Evolutionary conservation across 2,888 invertebrate genomes (phyloP), one percentile per base, ranked within the genome.

Genomic region (Dryobotodes eremita): DNA sequence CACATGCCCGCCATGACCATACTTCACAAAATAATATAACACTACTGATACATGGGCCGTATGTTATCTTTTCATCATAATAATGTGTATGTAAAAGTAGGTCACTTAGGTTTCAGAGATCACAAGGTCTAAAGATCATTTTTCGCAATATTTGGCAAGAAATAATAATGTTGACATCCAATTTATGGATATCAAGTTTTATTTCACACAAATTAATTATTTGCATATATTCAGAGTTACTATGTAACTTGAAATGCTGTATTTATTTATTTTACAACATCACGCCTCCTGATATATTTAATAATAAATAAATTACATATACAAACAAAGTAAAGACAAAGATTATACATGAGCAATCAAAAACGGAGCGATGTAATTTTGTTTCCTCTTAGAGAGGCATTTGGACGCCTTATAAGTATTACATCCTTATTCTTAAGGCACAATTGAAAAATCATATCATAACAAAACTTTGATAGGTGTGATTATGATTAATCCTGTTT

Each of bases 351-450:
- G 46, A 80, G 70, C 48, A 76, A 81, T 76, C 68, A 79, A 75
- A 78, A 77, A 74, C 69, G 20, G 59, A 76, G 46, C 72, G 68
- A 88, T 78, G 62, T 68, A 64, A 72, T 79, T 69, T 62, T 57
- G 71, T 62, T 64, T 69, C 74, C 82, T 85, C 83, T 83, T 72
- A 65, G 46, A 85, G 79, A 83, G 75, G 57, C 11, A 55, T 71
- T 66, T 80, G 70, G 66, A 83, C 7, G 82, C 82, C 84, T 71
- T 85, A 71, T 64, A 80, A 72, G 77, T 77, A 82, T 82, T 65
- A 82, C 71, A 80, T 90, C 80, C 81, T 83, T 79, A 86, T 71
- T 86, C 71, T 64, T 89, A 90, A 91, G 90, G 89, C 89, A 90
- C 90, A 87, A 86, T 87, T 86, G 86, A 72, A 69, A 87, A 88